These are phyloP conservation scores for Eupithecia subumbrata DNA, from an alignment of 2,888 invertebrate species.

Conservation along the genomic window DNA sequence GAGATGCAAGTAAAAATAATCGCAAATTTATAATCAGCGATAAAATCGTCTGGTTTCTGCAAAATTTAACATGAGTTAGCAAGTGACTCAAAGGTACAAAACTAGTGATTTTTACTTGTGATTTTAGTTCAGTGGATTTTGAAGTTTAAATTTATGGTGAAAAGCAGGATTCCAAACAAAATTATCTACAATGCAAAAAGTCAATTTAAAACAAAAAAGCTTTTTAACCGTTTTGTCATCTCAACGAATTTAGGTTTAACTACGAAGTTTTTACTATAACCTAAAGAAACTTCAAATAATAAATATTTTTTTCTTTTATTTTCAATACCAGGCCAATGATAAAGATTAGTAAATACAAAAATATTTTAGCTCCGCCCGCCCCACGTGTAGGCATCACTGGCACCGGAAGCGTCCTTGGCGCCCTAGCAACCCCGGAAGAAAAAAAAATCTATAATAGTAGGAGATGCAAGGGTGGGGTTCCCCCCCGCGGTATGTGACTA, in stretches of 20 bases:
- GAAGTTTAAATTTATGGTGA: background rate
- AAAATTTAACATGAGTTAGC: background rate
- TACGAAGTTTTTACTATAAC: background rate
- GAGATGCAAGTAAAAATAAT: background rate
- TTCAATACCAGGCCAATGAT: background rate
- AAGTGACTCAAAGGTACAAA: background rate
- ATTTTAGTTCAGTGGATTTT: background rate
- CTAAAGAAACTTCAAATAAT: background rate
- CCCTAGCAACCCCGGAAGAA: conserved; percentile 70
- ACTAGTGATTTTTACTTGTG: background rate
- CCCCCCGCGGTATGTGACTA: conserved; percentile 45
- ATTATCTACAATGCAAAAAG: background rate
- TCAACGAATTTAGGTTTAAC: background rate
- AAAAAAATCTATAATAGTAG: conserved; percentile 75
- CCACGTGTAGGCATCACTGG: conserved; percentile 61
- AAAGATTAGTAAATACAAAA: conserved; percentile 45
- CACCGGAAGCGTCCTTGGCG: conserved; percentile 74
- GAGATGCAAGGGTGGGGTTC: conserved; percentile 58
- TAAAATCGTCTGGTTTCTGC: background rate
- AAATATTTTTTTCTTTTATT: background rate
- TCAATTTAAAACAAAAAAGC: background rate
- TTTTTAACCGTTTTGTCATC: background rate
- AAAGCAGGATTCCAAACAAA: background rate
- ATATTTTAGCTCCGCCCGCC: conserved; percentile 50
- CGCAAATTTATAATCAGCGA: background rate